Evolutionary conservation across 37 sponge, comb jelly and placozoan species (phyloP), one percentile per base, ranked within the genome.

Genomic region (Theonella swinhoei): DNA sequence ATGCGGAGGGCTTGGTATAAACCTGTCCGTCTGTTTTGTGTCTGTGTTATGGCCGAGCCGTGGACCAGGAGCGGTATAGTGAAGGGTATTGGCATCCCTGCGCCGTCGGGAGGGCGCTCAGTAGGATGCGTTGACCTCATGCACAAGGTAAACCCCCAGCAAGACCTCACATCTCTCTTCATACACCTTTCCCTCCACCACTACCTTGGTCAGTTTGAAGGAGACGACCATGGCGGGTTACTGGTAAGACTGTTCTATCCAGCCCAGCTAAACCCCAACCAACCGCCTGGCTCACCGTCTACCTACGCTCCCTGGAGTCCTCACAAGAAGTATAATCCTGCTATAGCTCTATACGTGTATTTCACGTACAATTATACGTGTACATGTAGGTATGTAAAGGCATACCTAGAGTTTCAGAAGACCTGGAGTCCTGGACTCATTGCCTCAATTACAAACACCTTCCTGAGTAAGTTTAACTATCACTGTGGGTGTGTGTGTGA

Each of bases 171-270:
- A n/a, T n/a, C n/a, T n/a, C n/a, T n/a, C n/a, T n/a, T n/a, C n/a
- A n/a, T n/a, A n/a, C n/a, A n/a, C n/a, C n/a, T n/a, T n/a, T n/a
- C n/a, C n/a, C n/a, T n/a, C n/a, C n/a, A n/a, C n/a, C n/a, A n/a
- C n/a, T n/a, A n/a, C n/a, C n/a, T 47, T 14, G 7, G 54, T 20
- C 72, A 37, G 37, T 34, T 75, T 29, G 39, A 75, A 29, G 76
- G 64, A 61, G 80, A 75, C 2, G 79, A 64, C 0, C 54, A 40
- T 0, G 74, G 75, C 14, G 60, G 74, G 32, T 61, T 88, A 33
- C 79, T 94, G 65, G 76, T 89, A 19, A 62, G 84, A 20, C 81
- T 89, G 74, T 90, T 70, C 82, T 94, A 94, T 68, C 91, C 91
- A 24, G 79, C 54, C 54, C 54, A 47, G 54, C 54, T 47, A 14